Evolutionary conservation across 2,113 vertebrate genomes (phyloP), one percentile per base, ranked within the genome.

Genomic region (Ciconia stormi): DNA sequence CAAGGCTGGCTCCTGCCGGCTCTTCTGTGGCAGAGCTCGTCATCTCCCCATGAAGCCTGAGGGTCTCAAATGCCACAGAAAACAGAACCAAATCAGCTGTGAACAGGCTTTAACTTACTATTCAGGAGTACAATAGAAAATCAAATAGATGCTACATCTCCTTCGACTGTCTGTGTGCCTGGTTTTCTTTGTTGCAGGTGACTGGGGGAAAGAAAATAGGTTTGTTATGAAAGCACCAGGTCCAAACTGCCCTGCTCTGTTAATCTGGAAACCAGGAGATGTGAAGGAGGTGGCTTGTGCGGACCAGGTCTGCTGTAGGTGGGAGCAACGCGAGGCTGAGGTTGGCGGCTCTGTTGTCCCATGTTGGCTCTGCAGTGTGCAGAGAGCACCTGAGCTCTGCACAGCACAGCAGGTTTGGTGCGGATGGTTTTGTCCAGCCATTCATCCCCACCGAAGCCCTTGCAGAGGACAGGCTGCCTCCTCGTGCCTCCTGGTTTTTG

Each of bases 221-320:
- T 90, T 97, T 97, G 93, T 96, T 97, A 90, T 94, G 96, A 91
- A 96, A 97, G 93, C 96, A 96, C 10, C 13, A 29, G 62, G 66
- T 92, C 93, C 53, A 65, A 52, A 72, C 38, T 88, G 90, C 73
- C 91, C 95, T 36, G 56, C 56, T 87, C 89, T 91, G 81, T 42
- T 77, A 52, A 55, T 71, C 44, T 65, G 85, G 84, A 83, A 73
- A 59, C 30, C 26, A 86, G 73, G 50, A 78, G 81, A 42, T 42
- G 47, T 23, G 79, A 56, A 82, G 56, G 61, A 69, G 65, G 36
- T 59, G 61, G 58, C 26, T 63, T 29, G 16, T 49, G 42, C 29
- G 63, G 76, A n/a, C 11, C 40, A 66, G 71, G 49, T 27, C 27
- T 32, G 55, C 67, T 55, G 59, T 44, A 69, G 11, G 53, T 4